Conservation (phyloP, 2,113 vertebrate genomes). For the rat (Rattus norvegicus) region GRCr8 NC_086024.1:12165001-12165500, state of each 20-base stretch:
- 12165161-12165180: neutral
- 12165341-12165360: slow-evolving; percentile 21
- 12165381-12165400: slow-evolving; percentile 50
- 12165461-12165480: slow-evolving; percentile 57
- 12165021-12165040: neutral
- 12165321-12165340: neutral
- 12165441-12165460: slow-evolving; percentile 8
- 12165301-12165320: slow-evolving; percentile 1
- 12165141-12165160: too few species aligned
- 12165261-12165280: neutral
- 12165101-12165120: neutral
- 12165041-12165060: rapidly evolving
- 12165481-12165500: slow-evolving; percentile 39
- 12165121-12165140: neutral
- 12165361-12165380: slow-evolving; percentile 9
- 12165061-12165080: neutral
- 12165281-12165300: slow-evolving; percentile 46
- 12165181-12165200: neutral
- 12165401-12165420: slow-evolving; percentile 52
- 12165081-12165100: neutral
- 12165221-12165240: neutral
- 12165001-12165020: neutral
- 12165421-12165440: neutral
- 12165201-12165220: neutral
- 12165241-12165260: slow-evolving; percentile 17